phyloP scores from a whole-genome alignment of 2,797 vertebrate species.

The Sphaeramia orbicularis region DNA sequence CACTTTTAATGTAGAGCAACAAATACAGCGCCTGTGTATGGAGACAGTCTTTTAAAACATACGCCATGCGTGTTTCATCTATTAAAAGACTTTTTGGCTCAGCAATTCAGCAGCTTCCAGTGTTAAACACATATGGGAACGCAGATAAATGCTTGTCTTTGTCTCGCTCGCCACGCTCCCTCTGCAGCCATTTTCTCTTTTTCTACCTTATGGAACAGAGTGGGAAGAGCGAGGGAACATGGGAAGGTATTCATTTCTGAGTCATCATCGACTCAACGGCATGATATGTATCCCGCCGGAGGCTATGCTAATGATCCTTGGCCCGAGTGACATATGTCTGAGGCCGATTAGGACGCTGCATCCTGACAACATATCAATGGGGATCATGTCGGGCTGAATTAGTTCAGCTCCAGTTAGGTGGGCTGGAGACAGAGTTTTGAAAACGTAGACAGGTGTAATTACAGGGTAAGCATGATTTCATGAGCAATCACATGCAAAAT shows the following conservation, averaged over 20 bases:
- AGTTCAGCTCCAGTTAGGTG: conserved; percentile 59
- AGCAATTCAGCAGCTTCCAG: conserved; percentile 53
- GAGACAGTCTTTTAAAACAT: conserved; percentile 55
- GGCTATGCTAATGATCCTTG: conserved; percentile 73
- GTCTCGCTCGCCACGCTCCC: conserved; percentile 53
- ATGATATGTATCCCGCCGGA: conserved; percentile 58
- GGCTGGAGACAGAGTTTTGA: conserved; percentile 35
- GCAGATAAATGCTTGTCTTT: conserved; percentile 71
- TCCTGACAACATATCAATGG: conserved; percentile 69
- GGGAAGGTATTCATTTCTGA: conserved; percentile 63
- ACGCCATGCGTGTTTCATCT: conserved; percentile 57
- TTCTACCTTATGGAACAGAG: conserved; percentile 64
- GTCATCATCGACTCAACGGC: conserved; percentile 50
- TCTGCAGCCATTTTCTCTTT: conserved; percentile 42
- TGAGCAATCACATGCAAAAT: conserved; percentile 28
- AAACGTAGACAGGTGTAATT: conserved; percentile 54
- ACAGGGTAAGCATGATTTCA: conserved; percentile 15
- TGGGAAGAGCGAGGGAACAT: conserved; percentile 60
- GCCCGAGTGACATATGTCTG: conserved; percentile 76
- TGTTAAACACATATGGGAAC: conserved; percentile 71
- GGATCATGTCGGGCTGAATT: conserved; percentile 73
- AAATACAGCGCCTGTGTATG: conserved; percentile 47
- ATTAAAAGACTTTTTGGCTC: conserved; percentile 63
- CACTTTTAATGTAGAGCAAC: conserved; percentile 68
- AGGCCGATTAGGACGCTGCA: conserved; percentile 68